These are phyloP conservation scores for Drosophila lutescens DNA, from an alignment of 2,888 invertebrate species.

Conservation along the genomic window DNA sequence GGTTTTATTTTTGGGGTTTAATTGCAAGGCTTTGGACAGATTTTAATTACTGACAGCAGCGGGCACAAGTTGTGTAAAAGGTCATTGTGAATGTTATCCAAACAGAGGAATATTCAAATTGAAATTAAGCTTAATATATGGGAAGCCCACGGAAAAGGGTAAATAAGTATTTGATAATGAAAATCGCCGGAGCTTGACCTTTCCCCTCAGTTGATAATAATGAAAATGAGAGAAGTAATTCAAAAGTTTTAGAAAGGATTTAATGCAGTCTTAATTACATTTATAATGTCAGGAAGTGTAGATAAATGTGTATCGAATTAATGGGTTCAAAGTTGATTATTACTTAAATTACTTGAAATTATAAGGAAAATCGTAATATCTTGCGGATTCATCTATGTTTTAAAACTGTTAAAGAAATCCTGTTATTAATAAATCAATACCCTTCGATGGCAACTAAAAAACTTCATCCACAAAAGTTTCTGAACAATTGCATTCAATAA, in stretches of 20 bases:
- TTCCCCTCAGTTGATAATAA: slow-evolving; percentile 18
- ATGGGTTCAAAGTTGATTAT: too few relatives aligned
- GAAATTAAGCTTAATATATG: slow-evolving; percentile 36
- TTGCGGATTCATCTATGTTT: neutral
- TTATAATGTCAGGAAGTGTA: neutral
- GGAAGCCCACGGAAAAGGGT: slow-evolving; percentile 9
- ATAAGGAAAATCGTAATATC: too few relatives aligned
- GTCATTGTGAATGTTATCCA: slow-evolving; percentile 35
- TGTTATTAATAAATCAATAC: slow-evolving; percentile 21
- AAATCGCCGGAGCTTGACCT: neutral
- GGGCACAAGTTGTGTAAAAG: slow-evolving; percentile 24
- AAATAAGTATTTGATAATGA: slow-evolving; percentile 36
- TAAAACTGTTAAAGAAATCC: neutral
- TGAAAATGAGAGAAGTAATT: slow-evolving; percentile 8
- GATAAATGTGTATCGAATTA: too few relatives aligned
- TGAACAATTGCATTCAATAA: slow-evolving; percentile 33
- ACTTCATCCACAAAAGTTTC: slow-evolving; percentile 18
- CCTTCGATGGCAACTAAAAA: slow-evolving; percentile 8
- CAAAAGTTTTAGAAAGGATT: slow-evolving; percentile 5
- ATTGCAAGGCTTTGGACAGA: slow-evolving; percentile 57
- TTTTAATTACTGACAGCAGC: slow-evolving; percentile 43
- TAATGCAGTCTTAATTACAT: slow-evolving; percentile 24
- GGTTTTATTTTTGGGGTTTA: slow-evolving; percentile 43
- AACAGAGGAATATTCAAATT: slow-evolving; percentile 41
- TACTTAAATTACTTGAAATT: too few relatives aligned